A percentile compares a stretch with the other conserved stretches of the same genome.
Conservation (phyloP, 2,113 vertebrate species). For the Hystrix brachyura region DNA sequence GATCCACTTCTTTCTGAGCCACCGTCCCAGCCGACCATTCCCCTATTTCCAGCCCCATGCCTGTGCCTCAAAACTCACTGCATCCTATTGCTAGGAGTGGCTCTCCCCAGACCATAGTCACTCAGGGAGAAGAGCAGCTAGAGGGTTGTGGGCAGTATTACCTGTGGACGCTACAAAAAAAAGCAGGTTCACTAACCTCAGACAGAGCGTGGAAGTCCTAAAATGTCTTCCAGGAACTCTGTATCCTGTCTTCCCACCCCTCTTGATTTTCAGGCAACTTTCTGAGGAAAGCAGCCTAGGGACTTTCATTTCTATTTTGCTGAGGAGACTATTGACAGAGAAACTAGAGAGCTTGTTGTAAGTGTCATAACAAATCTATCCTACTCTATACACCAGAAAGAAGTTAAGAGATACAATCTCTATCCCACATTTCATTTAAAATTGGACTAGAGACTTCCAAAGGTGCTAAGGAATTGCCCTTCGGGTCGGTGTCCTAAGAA, state of each 20-base stretch:
- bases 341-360: slow-evolving; percentile 50
- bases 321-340: slow-evolving; percentile 33
- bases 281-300: slow-evolving; percentile 11
- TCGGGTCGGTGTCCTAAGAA: slow-evolving; percentile 38
- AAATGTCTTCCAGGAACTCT: slow-evolving; percentile 50
- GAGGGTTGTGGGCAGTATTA: slow-evolving; percentile 11
- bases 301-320: slow-evolving; percentile 60
- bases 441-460: slow-evolving; percentile 58
- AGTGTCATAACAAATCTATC: slow-evolving; percentile 14
- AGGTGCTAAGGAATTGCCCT: slow-evolving; percentile 1
- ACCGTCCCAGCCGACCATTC: not conserved
- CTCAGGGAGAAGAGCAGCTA: not conserved
- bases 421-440: slow-evolving; percentile 60
- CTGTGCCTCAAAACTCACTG: not conserved
- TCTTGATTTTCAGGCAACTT: slow-evolving; percentile 47
- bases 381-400: not conserved
- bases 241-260: not conserved
- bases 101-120: slow-evolving; percentile 24
- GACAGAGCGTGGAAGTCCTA: not conserved
- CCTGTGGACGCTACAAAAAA: not conserved
- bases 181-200: slow-evolving; percentile 58
- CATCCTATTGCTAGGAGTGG: not conserved
- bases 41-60: not conserved
- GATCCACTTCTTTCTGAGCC: slow-evolving; percentile 24
- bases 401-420: slow-evolving; percentile 25